These are phyloP conservation scores for Strigamia maritima DNA, from an alignment of 2,888 invertebrate genomes.

Conservation along the genomic window DNA sequence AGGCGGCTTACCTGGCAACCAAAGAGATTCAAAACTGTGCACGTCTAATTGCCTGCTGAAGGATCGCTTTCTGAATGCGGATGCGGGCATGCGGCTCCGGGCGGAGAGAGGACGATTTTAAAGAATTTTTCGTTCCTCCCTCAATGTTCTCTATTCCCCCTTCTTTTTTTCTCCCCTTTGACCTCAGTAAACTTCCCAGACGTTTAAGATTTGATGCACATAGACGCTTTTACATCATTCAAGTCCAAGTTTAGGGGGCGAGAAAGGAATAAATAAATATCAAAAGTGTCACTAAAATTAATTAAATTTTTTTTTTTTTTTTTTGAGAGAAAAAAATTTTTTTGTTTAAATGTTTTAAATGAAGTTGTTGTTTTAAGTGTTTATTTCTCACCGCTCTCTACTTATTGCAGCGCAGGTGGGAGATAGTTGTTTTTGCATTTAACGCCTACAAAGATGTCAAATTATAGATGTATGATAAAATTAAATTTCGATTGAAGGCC, in stretches of 20 bases:
- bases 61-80: not conserved
- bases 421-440: not conserved
- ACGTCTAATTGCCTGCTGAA: conserved; percentile 20
- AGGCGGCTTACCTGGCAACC: not conserved
- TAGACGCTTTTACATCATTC: not conserved
- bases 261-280: not conserved
- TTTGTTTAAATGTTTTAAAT: not conserved
- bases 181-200: not conserved
- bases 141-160: not conserved
- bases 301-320: not conserved
- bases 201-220: not conserved
- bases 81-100: not conserved
- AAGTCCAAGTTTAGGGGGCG: not conserved
- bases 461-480: not conserved
- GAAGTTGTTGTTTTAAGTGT: not conserved
- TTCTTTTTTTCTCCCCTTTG: not conserved
- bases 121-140: not conserved
- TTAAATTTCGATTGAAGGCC: not conserved
- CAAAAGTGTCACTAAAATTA: not conserved
- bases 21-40: conserved; percentile 1
- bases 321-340: too few species aligned
- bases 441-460: not conserved
- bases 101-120: not conserved
- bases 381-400: not conserved
- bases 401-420: not conserved